Evolutionary conservation across 2,888 invertebrate species (phyloP), one percentile per base, ranked within the genome.

Genomic region (Agrochola litura): DNA sequence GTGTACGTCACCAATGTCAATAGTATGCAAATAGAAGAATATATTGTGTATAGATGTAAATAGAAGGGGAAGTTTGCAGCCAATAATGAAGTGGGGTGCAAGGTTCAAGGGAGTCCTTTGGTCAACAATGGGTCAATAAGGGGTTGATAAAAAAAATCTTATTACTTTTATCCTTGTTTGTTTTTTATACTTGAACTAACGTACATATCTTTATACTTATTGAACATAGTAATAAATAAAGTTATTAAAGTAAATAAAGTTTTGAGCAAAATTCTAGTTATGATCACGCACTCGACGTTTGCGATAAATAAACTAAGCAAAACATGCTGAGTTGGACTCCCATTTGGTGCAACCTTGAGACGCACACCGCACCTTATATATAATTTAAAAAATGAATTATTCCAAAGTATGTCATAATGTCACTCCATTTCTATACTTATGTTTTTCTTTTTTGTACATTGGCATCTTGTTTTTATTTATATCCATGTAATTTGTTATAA

Each of bases 11-110:
- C 25, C 22, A 46, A 49, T 16, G 30, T 56, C 22, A 30, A 37
- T 72, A 14, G 22, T 58, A 68, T 63, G 58, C n/a, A 46, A 76
- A 68, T 69, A 60, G 6, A 25, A 58, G 14, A 64, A 64, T 58
- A 63, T 54, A 43, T 52, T 68, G 58, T 52, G 43, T 37, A 14
- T 0, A 37, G 9, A 61, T 6, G 30, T 64, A 22, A 58, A 72
- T 72, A 58, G 30, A 61, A 61, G 56, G 72, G 81, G 56, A 61
- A 25, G 43, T 56, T 49, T 49, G 19, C 12, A 41, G 52, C 14
- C 64, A 65, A 73, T 85, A 73, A 74, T 81, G 60, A 64, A 65
- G 64, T 10, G 22, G 81, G 85, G 63, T 85, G 58, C 67, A 46
- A 63, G 37, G 22, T 58, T 64, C 54, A 49, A 64, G 43, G 64